Evolutionary conservation across 2,888 invertebrate species (phyloP).

Genomic region (Sarcophaga variegata): DNA sequence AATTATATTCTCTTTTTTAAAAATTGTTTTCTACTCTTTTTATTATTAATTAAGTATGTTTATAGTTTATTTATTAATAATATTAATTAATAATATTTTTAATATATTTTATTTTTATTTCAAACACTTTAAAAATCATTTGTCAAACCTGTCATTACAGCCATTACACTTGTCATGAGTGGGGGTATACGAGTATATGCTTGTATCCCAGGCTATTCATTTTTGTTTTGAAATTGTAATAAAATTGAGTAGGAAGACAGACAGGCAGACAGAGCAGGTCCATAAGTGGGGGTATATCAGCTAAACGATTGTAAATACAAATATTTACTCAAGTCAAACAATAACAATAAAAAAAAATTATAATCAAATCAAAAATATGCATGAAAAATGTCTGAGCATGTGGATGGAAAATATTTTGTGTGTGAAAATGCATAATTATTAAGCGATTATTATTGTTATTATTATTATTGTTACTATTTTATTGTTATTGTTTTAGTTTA

Average conservation of each 20-base stretch:
- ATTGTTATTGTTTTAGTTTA: too few relatives aligned
- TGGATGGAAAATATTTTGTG: too few relatives aligned
- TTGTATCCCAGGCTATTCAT: neutral
- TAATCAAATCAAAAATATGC: neutral
- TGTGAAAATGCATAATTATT: too few relatives aligned
- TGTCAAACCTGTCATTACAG: slow-evolving; percentile 56
- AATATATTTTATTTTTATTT: neutral
- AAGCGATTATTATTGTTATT: too few relatives aligned
- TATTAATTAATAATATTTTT: neutral
- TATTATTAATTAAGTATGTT: too few relatives aligned
- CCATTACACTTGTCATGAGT: slow-evolving; percentile 45
- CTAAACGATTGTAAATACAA: neutral
- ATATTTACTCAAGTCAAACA: neutral
- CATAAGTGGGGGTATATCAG: neutral
- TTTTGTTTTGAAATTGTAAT: slow-evolving; percentile 6
- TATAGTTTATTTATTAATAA: too few relatives aligned
- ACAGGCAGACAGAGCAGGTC: neutral
- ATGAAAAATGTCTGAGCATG: too few relatives aligned
- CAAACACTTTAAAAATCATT: slow-evolving; percentile 48
- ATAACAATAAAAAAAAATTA: neutral
- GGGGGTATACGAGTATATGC: neutral
- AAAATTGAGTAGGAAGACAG: slow-evolving; percentile 1
- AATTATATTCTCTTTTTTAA: too few relatives aligned
- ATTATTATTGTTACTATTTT: too few relatives aligned
- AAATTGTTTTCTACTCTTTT: too few relatives aligned